phyloP scores from a whole-genome alignment of 2,888 invertebrate species.

The Sphinx pinastri region DNA sequence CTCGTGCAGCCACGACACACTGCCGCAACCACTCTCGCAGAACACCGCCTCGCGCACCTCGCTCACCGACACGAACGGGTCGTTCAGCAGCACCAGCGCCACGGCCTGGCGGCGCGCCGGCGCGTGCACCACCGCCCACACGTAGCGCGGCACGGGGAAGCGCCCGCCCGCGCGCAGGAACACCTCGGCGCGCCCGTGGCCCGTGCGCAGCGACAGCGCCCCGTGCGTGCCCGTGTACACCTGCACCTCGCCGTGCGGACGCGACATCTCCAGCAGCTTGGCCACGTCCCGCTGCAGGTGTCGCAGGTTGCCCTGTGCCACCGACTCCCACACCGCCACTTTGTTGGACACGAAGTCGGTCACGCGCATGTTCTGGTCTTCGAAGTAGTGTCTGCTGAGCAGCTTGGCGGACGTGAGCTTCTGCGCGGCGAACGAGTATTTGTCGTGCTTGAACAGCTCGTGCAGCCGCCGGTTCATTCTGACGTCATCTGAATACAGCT shows the following conservation, averaged over 20 bases:
- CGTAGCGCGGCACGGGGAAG: conserved; percentile 70
- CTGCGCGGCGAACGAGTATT: conserved; percentile 62
- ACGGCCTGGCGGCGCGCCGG: conserved; percentile 41
- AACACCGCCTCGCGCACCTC: conserved; percentile 68
- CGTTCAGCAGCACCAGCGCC: conserved; percentile 69
- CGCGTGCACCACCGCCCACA: conserved; percentile 69
- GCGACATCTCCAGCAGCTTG: conserved; percentile 39
- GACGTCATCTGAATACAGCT: conserved; percentile 67
- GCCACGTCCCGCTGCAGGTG: conserved; percentile 68
- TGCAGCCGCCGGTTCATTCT: conserved; percentile 61
- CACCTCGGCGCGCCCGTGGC: conserved; percentile 48
- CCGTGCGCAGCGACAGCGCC: conserved; percentile 48
- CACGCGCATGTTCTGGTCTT: conserved; percentile 65
- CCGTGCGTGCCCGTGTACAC: conserved; percentile 66
- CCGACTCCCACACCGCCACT: conserved; percentile 67
- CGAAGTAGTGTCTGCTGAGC: conserved; percentile 63
- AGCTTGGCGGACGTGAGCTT: conserved; percentile 58
- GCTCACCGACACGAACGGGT: conserved; percentile 75
- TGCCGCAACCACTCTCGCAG: conserved; percentile 70
- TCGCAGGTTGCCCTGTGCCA: conserved; percentile 65
- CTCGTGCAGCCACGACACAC: conserved; percentile 60
- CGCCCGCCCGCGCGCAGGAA: conserved; percentile 48
- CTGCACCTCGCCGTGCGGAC: conserved; percentile 42
- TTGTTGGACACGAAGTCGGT: conserved; percentile 68
- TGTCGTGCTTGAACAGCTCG: conserved; percentile 62